phyloP scores from a whole-genome alignment of 2,113 vertebrate species.

The Epinephelus fuscoguttatus region DNA sequence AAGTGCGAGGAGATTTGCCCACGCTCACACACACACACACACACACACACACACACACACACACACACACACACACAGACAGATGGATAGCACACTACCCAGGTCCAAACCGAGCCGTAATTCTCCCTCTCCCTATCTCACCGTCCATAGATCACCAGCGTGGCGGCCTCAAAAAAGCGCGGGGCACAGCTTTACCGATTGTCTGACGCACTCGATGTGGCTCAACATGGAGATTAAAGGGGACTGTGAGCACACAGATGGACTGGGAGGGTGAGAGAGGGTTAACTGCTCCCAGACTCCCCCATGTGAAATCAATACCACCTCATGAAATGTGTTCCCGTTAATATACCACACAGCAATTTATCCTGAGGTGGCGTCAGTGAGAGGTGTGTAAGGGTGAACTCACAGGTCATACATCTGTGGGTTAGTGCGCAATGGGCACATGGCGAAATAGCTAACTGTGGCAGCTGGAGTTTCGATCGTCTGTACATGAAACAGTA shows the following conservation, averaged over 20 bases:
- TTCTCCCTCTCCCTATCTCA: slow-evolving; percentile 28
- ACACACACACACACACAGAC: slow-evolving; percentile 27
- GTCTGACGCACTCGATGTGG: slow-evolving; percentile 23
- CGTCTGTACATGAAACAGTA: not conserved
- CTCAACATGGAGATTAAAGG: slow-evolving; percentile 41
- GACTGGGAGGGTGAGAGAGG: slow-evolving; percentile 35
- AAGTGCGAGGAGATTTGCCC: slow-evolving; percentile 10
- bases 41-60: slow-evolving; percentile 25
- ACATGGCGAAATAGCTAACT: not conserved
- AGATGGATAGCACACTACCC: slow-evolving; percentile 42
- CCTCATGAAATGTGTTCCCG: slow-evolving; percentile 53
- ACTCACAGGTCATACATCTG: slow-evolving; percentile 46
- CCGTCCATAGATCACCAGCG: slow-evolving; percentile 36
- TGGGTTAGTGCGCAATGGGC: not conserved
- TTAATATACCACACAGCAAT: slow-evolving; percentile 40
- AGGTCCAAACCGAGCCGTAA: slow-evolving; percentile 2
- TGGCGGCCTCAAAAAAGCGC: slow-evolving; percentile 42
- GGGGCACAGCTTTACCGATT: slow-evolving; percentile 20
- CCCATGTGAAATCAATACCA: slow-evolving; percentile 63
- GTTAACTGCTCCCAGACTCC: slow-evolving; percentile 43
- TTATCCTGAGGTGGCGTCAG: slow-evolving; percentile 51
- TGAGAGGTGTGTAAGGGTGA: slow-evolving; percentile 20
- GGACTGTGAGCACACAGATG: slow-evolving; percentile 32
- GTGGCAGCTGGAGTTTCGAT: not conserved
- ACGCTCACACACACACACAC: slow-evolving; percentile 13